Conservation (phyloP, 2,113 vertebrate species). For the Jacana jacana region DNA sequence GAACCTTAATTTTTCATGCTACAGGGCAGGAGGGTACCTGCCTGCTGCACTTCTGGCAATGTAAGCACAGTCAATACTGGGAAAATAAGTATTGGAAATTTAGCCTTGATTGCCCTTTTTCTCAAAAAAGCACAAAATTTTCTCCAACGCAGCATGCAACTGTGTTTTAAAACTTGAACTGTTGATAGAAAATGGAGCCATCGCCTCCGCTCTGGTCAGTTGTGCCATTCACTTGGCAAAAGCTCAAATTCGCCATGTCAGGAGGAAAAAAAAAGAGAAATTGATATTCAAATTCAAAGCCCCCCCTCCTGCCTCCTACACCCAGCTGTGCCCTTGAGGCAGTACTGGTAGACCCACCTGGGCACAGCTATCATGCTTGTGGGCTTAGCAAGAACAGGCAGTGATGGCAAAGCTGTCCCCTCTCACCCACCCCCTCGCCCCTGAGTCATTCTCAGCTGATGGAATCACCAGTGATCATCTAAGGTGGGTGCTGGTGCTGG, state of each 20-base stretch:
- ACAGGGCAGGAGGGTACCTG: not conserved
- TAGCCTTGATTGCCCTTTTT: not conserved
- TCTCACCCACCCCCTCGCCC: accelerated
- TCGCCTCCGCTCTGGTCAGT: not conserved
- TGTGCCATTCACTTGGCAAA: conserved; percentile 3
- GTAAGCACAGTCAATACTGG: not conserved
- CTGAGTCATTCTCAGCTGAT: conserved; percentile 55
- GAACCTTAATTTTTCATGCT: not conserved
- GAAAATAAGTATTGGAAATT: not conserved
- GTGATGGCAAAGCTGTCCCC: not conserved
- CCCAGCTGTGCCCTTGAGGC: not conserved
- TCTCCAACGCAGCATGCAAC: not conserved
- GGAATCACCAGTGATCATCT: not conserved
- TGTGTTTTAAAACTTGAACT: not conserved
- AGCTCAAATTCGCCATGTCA: not conserved
- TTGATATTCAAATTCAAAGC: not conserved
- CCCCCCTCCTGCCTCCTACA: not conserved
- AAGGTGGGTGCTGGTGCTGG: not conserved
- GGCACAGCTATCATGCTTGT: not conserved
- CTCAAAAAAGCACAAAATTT: not conserved
- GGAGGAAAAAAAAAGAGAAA: not conserved
- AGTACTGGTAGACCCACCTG: not conserved
- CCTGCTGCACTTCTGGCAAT: not conserved
- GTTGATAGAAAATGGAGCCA: conserved; percentile 7
- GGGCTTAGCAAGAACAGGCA: not conserved